Evolutionary conservation across 2,797 vertebrate genomes (phyloP).

Genomic region (Nothura maculosa): DNA sequence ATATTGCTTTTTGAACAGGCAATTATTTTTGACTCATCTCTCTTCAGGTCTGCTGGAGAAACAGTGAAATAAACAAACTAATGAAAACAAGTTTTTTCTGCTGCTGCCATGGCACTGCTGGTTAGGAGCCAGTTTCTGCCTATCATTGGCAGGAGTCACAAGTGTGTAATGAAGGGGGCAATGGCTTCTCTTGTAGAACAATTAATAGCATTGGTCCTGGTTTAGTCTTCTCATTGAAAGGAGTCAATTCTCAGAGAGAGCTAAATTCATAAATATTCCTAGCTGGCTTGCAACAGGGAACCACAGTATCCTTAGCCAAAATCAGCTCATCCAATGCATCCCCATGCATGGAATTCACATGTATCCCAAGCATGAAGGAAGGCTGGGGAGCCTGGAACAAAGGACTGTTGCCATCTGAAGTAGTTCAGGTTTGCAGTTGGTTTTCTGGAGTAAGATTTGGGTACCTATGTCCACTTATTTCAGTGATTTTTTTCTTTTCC

Average conservation of each 20-base stretch:
- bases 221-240: neutral
- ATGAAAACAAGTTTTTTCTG: neutral
- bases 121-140: neutral
- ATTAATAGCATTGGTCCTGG: neutral
- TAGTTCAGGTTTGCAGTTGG: neutral
- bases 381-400: neutral
- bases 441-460: neutral
- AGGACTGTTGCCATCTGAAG: neutral
- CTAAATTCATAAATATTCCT: neutral
- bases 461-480: neutral
- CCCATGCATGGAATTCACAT: too few relatives aligned
- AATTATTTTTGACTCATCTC: slow-evolving; percentile 68
- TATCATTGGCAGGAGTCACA: neutral
- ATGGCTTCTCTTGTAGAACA: neutral
- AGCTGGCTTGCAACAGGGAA: neutral
- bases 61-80: slow-evolving; percentile 55
- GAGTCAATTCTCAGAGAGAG: neutral
- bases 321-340: neutral
- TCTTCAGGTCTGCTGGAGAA: slow-evolving; percentile 65
- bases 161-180: neutral
- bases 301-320: neutral
- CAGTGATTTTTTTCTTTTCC: neutral
- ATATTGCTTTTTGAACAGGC: slow-evolving; percentile 71
- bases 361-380: neutral
- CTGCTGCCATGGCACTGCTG: neutral